These are phyloP conservation scores for Todiramphus chloris DNA, from an alignment of 2,113 vertebrate genomes.

Conservation along the genomic window DNA sequence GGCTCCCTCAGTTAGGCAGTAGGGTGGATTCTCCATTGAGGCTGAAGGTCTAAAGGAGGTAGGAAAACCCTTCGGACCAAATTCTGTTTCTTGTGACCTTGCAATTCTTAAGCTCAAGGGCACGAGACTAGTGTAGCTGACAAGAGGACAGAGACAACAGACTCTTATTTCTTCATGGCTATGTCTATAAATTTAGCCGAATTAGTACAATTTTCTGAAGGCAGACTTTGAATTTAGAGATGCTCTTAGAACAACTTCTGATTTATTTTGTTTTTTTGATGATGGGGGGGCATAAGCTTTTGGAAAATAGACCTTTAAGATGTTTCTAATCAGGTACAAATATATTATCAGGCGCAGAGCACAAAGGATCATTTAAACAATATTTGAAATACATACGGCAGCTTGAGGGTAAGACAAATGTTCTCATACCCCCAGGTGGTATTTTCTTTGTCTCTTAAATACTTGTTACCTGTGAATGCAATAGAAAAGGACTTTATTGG, in stretches of 20 bases:
- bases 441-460: constrained; percentile 2
- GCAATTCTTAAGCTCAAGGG: background rate
- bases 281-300: background rate
- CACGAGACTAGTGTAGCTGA: background rate
- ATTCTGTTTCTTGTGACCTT: background rate
- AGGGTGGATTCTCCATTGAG: background rate
- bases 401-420: background rate
- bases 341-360: background rate
- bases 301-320: background rate
- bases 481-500: background rate
- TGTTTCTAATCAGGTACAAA: background rate
- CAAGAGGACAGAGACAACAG: background rate
- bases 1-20: background rate
- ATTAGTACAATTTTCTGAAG: background rate
- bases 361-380: background rate
- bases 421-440: background rate
- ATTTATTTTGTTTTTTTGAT: background rate
- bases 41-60: background rate
- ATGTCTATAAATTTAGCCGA: background rate
- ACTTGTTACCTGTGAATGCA: background rate
- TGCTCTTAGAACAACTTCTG: background rate
- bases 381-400: background rate
- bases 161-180: background rate
- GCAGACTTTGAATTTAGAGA: background rate
- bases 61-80: background rate